Evolutionary conservation across 2,113 vertebrate species (phyloP), one percentile per base, ranked within the genome.

Genomic region (Rattus rattus): DNA sequence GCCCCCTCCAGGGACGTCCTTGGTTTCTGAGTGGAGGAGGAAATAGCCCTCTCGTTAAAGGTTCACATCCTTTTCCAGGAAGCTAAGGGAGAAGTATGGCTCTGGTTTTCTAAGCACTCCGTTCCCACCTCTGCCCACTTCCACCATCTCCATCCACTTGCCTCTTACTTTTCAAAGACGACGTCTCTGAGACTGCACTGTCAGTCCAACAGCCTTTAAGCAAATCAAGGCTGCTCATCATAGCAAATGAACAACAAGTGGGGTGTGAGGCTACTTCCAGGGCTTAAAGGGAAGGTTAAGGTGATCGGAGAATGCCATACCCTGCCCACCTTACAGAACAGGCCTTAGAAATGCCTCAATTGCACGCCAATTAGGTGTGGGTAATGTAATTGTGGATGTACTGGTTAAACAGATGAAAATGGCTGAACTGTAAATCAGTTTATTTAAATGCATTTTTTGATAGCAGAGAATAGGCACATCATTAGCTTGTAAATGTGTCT

Each of bases 401-500:
- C 85, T 97, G 93, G 90, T 94, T 95, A 96, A 97, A 98, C 94
- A 84, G 91, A 83, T 33, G 97, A 96, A 87, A 98, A 97, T 33
- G 65, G 83, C 95, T 97, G 97, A 98, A 95, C 95, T 90, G 92
- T 90, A 49, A 61, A 96, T 95, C 96, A 92, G 89, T 97, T 98
- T 96, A 97, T 97, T 98, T 94, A 96, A 96, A 97, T 95, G 94
- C 94, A 86, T 63, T 97, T 98, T 97, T 97, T 65, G 83, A 97
- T 95, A 97, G 97, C 26, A 1, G 92, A 94, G 61, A 52, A 94
- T 96, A 56, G 4, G 61, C 97, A 79, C 92, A 94, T 94, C 97
- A 96, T 98, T 97, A 98, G 96, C 72, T 61, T 97, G 90, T 97
- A 92, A 98, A 93, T 92, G 97, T 67, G 97, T 97, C 97, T 97